Conservation (phyloP, 2,888 invertebrate species). For the Cantharis rufa region DNA sequence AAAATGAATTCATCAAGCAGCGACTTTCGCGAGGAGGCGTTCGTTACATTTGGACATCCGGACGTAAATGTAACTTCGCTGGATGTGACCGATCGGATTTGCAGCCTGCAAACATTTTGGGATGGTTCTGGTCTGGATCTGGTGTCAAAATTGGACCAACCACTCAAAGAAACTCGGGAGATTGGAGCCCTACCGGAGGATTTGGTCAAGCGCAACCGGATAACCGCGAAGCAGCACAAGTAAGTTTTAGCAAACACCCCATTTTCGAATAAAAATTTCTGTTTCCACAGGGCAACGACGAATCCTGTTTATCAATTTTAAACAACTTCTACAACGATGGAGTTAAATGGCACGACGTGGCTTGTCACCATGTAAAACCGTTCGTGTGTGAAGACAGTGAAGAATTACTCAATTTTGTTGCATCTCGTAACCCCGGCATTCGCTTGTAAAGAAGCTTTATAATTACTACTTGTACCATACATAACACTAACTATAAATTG, state of each 20-base stretch:
- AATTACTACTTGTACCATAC: background rate
- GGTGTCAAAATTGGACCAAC: conserved; percentile 90
- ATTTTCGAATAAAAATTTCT: conserved; percentile 4
- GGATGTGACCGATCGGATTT: conserved; percentile 83
- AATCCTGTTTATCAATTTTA: conserved; percentile 84
- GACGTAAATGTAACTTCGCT: conserved; percentile 90
- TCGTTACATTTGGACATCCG: conserved; percentile 89
- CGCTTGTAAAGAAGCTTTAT: conserved; percentile 64
- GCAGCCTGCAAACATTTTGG: conserved; percentile 83
- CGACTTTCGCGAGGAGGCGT: conserved; percentile 79
- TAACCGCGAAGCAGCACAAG: conserved; percentile 88
- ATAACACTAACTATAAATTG: background rate
- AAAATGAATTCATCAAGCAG: conserved; percentile 89
- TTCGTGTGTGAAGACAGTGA: conserved; percentile 92
- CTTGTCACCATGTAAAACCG: conserved; percentile 83
- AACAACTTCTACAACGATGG: conserved; percentile 92
- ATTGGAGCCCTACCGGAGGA: conserved; percentile 88
- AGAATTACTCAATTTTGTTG: conserved; percentile 86
- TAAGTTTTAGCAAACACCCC: conserved; percentile 45
- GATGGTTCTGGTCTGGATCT: conserved; percentile 95
- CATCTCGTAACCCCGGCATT: conserved; percentile 84
- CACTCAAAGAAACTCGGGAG: conserved; percentile 84
- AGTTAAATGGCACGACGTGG: conserved; percentile 85
- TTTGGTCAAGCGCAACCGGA: conserved; percentile 88
- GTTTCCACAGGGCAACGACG: conserved; percentile 77